Percentiles rank a stretch among this genome's conserved stretches.
Evolutionary conservation across 2,888 invertebrate genomes (phyloP).

Genomic region (Leptopilina myrica): DNA sequence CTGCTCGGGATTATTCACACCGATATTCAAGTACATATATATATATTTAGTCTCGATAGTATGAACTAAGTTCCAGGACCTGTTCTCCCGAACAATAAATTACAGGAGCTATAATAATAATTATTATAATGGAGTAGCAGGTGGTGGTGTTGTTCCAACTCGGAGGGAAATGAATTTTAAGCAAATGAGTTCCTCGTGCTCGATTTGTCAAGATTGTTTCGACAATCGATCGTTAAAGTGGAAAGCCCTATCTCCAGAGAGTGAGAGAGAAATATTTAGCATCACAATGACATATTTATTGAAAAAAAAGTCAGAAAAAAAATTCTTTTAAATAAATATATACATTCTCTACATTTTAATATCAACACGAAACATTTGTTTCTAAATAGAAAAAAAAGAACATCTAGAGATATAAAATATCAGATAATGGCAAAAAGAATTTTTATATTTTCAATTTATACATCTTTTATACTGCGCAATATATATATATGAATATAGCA

Average conservation of each 20-base stretch:
- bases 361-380: no score
- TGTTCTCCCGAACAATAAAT: slow-evolving; percentile 63
- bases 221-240: slow-evolving; percentile 65
- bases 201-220: slow-evolving; percentile 64
- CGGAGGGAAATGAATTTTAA: slow-evolving; percentile 65
- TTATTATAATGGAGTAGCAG: slow-evolving; percentile 74
- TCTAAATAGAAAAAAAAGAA: no score
- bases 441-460: background rate
- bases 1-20: background rate
- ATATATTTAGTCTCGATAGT: background rate
- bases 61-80: slow-evolving; percentile 36
- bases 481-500: no score
- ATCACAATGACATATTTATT: no score
- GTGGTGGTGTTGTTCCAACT: slow-evolving; percentile 65
- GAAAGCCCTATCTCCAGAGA: slow-evolving; percentile 20
- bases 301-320: no score
- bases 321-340: no score
- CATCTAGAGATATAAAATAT: background rate
- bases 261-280: no score
- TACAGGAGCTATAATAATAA: slow-evolving; percentile 69
- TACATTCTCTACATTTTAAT: no score
- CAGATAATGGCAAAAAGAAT: background rate
- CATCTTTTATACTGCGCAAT: no score
- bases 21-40: background rate
- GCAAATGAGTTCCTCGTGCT: slow-evolving; percentile 69